Base-by-base conservation (phyloP, 2,113 vertebrate genomes). In the Macaca nemestrina region DNA sequence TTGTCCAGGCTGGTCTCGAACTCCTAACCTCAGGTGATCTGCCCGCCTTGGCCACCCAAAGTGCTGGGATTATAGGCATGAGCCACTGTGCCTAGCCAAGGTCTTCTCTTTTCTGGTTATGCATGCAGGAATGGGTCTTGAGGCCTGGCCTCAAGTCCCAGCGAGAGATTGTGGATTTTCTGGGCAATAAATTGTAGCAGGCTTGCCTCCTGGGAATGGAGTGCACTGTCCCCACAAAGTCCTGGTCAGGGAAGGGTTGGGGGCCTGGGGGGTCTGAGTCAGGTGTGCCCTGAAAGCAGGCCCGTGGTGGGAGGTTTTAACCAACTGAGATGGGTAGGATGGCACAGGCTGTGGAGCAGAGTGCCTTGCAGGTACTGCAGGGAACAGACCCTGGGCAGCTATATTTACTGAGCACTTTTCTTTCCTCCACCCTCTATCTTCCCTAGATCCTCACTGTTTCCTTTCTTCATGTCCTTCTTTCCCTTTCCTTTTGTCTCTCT, bases 361-460 rank as follows among this genome's bases (percentile, higher is more conserved):
- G 67, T 0, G 4, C 38, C 61, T 23, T 4, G 17, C 8, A n/a
- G 17, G 4, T 45, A 40, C 22, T 12, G 27, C 22, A 9, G 64
- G 35, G 76, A 25, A 13, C 3, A 3, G 35, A 45, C 6, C 3
- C 7, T 1, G 0, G 48, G 18, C 64, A 32, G 35, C 2, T 2
- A 11, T 3, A 14, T 5, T 72, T 16, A 17, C 45, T 3, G 2
- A 64, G 27, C 8, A 2, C 12, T 2, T 11, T 20, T 10, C n/a
- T 59, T 8, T 40, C 52, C n/a, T 25, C 14, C 1, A 20, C 3
- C 27, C 10, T 73, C 30, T 61, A 18, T 64, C 38, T 18, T n/a
- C 59, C 20, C 38, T 45, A 18, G 50, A 18, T 9, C 55, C 27
- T 79, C 13, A 8, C 72, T 68, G n/a, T 18, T n/a, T 82, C 2